These are phyloP conservation scores for Patella depressa DNA, from an alignment of 2,888 invertebrate species.

Conservation along the genomic window DNA sequence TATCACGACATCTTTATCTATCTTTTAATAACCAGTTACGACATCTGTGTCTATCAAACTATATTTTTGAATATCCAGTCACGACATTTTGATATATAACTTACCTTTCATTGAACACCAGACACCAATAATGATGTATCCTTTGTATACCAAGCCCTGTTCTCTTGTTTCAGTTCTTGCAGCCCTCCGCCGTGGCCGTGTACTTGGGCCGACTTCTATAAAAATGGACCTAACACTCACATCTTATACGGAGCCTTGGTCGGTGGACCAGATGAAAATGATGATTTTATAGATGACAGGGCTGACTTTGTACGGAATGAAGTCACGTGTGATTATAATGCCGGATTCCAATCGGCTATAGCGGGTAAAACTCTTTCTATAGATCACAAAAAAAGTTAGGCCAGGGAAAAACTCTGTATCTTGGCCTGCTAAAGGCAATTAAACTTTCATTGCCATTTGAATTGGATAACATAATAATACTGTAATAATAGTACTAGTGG, in stretches of 20 bases:
- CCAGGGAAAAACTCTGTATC: no score
- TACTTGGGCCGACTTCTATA: constrained; percentile 38
- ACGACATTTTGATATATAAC: no score
- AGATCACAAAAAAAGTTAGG: no score
- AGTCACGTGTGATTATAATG: constrained; percentile 64
- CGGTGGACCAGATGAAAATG: constrained; percentile 54
- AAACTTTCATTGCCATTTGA: no score
- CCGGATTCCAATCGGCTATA: constrained; percentile 62
- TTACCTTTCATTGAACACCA: no score
- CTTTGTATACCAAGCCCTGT: background rate
- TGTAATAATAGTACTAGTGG: no score
- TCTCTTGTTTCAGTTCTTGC: constrained; percentile 38
- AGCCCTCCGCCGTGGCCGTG: constrained; percentile 36
- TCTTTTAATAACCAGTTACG: no score
- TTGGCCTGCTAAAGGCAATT: no score
- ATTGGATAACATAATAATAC: no score
- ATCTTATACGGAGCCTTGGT: constrained; percentile 56
- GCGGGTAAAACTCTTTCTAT: constrained; percentile 48
- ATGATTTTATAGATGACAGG: constrained; percentile 55
- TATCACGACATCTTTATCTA: no score
- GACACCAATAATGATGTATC: background rate
- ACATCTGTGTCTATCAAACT: no score
- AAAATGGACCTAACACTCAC: constrained; percentile 46
- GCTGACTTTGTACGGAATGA: constrained; percentile 61
- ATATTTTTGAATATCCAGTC: no score